These are phyloP conservation scores for Rousettus leschenaultii DNA, from an alignment of 2,113 vertebrate genomes.

Conservation along the genomic window DNA sequence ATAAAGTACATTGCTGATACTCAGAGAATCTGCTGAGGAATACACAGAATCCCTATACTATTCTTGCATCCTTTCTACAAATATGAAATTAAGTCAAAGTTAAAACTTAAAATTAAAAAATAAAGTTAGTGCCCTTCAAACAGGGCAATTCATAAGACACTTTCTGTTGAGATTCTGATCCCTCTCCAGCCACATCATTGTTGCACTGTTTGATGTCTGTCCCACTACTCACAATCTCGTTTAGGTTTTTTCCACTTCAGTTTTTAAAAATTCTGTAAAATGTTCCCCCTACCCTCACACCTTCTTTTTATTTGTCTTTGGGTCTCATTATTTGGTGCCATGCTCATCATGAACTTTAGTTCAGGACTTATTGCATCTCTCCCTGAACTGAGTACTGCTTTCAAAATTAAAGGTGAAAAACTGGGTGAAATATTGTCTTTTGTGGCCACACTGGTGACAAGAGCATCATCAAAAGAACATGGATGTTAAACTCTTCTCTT, in stretches of 20 bases:
- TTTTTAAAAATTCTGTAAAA: background rate
- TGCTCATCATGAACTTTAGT: background rate
- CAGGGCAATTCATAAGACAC: background rate
- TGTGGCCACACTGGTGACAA: background rate
- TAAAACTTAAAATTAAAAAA: background rate
- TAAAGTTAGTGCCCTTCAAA: background rate
- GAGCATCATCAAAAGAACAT: background rate
- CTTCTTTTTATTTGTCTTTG: background rate
- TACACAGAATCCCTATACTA: background rate
- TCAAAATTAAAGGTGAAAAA: background rate
- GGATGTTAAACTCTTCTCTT: background rate
- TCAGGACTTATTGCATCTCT: background rate
- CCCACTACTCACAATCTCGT: background rate
- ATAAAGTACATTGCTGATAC: background rate
- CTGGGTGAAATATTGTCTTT: background rate
- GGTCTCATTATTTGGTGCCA: background rate
- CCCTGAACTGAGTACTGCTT: background rate
- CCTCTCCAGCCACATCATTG: background rate
- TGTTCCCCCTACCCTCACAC: rapidly evolving
- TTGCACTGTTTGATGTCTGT: background rate
- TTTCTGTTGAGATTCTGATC: background rate
- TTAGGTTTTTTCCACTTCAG: background rate
- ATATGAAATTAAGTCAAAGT: background rate
- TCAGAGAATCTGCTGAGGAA: background rate
- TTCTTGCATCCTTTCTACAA: background rate